Percentiles rank a stretch among this genome's conserved stretches.
These are phyloP conservation scores for Peribatodes rhomboidaria DNA, from an alignment of 2,888 invertebrate genomes.

Conservation along the genomic window DNA sequence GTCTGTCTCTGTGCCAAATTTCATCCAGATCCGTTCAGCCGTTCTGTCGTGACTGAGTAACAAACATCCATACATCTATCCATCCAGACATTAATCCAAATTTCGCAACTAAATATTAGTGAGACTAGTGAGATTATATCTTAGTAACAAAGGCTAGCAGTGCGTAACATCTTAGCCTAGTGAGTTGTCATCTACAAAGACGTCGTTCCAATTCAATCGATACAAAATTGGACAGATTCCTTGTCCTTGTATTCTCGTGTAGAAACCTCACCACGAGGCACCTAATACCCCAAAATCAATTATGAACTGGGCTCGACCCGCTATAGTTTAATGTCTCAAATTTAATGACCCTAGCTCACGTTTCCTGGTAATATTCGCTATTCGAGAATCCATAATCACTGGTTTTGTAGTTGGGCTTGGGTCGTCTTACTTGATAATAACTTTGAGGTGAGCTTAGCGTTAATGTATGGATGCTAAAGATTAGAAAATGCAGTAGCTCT, in stretches of 20 bases:
- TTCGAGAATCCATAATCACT: constrained; percentile 29
- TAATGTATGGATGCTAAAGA: constrained; percentile 7
- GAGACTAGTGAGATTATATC: too few species aligned
- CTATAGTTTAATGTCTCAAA: constrained; percentile 18
- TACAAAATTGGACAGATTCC: background rate
- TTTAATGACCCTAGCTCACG: constrained; percentile 20
- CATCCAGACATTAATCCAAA: too few species aligned
- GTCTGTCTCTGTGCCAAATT: too few species aligned
- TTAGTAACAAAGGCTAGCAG: too few species aligned
- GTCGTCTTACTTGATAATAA: constrained; percentile 12
- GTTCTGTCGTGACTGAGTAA: too few species aligned
- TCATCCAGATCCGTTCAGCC: too few species aligned
- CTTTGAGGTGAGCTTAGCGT: constrained; percentile 3
- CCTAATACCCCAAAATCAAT: constrained; percentile 6
- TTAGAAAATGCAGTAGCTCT: background rate
- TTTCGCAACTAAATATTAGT: too few species aligned
- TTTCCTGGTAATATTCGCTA: constrained; percentile 27
- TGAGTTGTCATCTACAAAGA: background rate
- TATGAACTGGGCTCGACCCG: constrained; percentile 18
- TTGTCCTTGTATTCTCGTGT: background rate
- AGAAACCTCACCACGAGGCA: background rate
- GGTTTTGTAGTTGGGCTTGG: constrained; percentile 4
- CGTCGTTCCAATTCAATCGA: background rate
- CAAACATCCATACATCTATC: too few species aligned
- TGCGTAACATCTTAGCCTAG: too few species aligned